Percentiles rank a stretch among this genome's conserved stretches.
phyloP scores from a whole-genome alignment of 2,113 vertebrate species.

The Potamarius usumacintae region DNA sequence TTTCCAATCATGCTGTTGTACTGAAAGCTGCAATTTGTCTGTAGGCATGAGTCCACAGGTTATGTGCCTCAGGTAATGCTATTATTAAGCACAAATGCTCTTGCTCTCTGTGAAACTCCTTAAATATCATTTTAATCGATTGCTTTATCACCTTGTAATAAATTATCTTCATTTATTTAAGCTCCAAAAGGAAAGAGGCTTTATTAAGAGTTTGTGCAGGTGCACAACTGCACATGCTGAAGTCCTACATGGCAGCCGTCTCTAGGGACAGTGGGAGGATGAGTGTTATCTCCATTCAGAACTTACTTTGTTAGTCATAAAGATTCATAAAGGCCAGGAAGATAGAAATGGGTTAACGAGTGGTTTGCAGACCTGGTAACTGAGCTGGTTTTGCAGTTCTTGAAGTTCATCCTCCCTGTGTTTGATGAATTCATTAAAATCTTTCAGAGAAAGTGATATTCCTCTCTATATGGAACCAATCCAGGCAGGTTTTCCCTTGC shows the following conservation, averaged over 20 bases:
- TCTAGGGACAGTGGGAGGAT: not conserved
- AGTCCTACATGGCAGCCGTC: not conserved
- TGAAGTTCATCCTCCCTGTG: not conserved
- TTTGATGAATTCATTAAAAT: not conserved
- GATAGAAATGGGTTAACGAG: not conserved
- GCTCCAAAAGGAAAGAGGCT: not conserved
- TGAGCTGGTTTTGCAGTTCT: not conserved
- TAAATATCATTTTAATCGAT: not conserved
- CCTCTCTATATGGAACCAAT: not conserved
- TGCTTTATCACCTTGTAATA: not conserved
- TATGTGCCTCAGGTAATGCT: not conserved
- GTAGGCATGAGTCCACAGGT: not conserved
- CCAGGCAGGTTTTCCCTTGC: not conserved
- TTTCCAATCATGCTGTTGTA: not conserved
- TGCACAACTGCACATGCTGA: not conserved
- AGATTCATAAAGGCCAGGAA: not conserved
- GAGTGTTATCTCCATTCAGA: not conserved
- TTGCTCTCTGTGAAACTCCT: not conserved
- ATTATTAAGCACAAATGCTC: not conserved
- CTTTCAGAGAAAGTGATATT: not conserved
- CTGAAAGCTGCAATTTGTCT: not conserved
- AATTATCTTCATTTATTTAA: not conserved
- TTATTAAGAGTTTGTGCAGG: not conserved
- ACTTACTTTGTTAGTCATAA: not conserved
- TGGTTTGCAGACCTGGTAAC: not conserved